These are phyloP conservation scores for Cephus sareptanus DNA, from an alignment of 2,888 invertebrate genomes.

Conservation along the genomic window DNA sequence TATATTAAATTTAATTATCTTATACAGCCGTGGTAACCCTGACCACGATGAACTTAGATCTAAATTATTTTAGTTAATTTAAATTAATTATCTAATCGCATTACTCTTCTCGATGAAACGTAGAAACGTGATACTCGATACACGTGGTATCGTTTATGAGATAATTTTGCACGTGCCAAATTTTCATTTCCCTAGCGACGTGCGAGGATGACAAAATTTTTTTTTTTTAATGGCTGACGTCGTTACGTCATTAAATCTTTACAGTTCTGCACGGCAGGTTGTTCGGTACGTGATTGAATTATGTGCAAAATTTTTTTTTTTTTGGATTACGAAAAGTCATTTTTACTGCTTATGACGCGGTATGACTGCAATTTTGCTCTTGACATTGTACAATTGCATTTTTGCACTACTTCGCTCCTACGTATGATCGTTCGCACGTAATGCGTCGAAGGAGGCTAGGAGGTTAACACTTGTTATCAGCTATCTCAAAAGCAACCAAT, in stretches of 20 bases:
- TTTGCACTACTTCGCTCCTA: neutral
- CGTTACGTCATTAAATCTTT: neutral
- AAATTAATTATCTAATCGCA: slow-evolving; percentile 6
- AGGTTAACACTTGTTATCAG: slow-evolving; percentile 3
- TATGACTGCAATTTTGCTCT: neutral
- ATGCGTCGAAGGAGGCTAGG: slow-evolving; percentile 13
- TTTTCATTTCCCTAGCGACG: neutral
- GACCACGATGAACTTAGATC: slow-evolving; percentile 11
- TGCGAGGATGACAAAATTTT: neutral
- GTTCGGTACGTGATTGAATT: neutral
- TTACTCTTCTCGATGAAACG: neutral
- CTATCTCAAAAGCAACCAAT: slow-evolving; percentile 16
- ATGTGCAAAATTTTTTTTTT: neutral
- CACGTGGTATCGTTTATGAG: neutral
- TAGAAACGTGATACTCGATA: neutral
- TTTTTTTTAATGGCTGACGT: neutral
- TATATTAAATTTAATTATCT: slow-evolving; percentile 4
- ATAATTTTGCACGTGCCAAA: neutral
- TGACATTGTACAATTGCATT: neutral
- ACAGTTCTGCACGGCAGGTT: neutral
- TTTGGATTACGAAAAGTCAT: neutral
- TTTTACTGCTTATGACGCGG: neutral
- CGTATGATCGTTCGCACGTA: neutral
- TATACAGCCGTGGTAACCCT: slow-evolving; percentile 23
- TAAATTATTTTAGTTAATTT: slow-evolving; percentile 10